Conservation (phyloP, 2,797 vertebrate species). For the Chaunax sp. region DNA sequence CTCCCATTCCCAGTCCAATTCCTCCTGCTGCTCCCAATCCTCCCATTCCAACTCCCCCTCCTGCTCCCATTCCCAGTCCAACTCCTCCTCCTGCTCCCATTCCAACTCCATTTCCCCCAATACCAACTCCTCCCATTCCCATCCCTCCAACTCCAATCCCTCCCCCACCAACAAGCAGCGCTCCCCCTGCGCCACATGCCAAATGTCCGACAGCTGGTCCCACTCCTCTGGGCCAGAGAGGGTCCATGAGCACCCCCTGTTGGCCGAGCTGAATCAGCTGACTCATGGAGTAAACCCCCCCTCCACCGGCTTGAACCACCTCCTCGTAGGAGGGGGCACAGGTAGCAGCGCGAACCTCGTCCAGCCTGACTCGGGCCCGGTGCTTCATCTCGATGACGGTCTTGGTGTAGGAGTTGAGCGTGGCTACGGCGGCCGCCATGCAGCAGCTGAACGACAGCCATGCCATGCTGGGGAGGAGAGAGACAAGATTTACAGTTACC, state of each 20-base stretch:
- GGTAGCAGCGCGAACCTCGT: constrained; percentile 85
- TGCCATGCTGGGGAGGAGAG: constrained; percentile 84
- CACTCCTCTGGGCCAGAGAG: constrained; percentile 71
- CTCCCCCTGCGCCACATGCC: constrained; percentile 53
- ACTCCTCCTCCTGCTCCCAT: constrained; percentile 22
- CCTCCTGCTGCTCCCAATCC: constrained; percentile 35
- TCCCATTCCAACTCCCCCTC: not conserved
- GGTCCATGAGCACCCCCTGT: constrained; percentile 71
- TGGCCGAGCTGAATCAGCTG: constrained; percentile 81
- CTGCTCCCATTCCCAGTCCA: too few species aligned
- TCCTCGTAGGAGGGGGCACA: constrained; percentile 81
- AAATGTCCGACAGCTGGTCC: constrained; percentile 67
- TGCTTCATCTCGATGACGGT: constrained; percentile 95
- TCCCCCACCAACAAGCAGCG: constrained; percentile 61
- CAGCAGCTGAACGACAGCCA: constrained; percentile 98
- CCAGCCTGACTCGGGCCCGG: constrained; percentile 90
- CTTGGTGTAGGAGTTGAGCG: constrained; percentile 98
- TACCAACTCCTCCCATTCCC: constrained; percentile 21
- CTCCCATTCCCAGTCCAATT: constrained; percentile 41
- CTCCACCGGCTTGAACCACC: constrained; percentile 58
- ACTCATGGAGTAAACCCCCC: constrained; percentile 81
- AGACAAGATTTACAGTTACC: not conserved
- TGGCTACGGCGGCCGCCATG: constrained; percentile 96
- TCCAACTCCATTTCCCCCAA: not conserved
- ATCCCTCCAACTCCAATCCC: constrained; percentile 61